A percentile compares a stretch with the other conserved stretches of the same genome.
Evolutionary conservation across 2,113 vertebrate genomes (phyloP).

Genomic region (Amphilophus citrinellus): DNA sequence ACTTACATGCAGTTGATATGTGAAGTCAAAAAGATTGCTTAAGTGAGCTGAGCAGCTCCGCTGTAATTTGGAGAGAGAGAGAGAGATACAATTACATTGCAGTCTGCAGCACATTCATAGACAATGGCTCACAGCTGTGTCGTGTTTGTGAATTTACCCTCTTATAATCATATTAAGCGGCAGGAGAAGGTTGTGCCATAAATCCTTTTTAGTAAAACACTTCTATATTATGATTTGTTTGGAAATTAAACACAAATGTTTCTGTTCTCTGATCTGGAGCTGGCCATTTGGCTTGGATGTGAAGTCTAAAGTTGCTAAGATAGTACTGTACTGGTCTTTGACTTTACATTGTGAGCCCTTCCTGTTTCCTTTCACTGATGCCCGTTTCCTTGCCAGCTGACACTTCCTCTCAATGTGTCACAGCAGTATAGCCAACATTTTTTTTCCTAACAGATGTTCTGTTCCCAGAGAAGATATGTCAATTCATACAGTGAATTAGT

Average conservation of each 20-base stretch:
- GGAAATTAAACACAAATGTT: background rate
- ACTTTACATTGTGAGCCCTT: constrained; percentile 33
- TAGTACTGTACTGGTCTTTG: background rate
- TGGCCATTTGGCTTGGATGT: background rate
- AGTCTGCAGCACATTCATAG: background rate
- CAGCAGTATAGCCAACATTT: constrained; percentile 34
- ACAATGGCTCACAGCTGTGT: constrained; percentile 8
- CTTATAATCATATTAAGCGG: background rate
- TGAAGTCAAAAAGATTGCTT: constrained; percentile 7
- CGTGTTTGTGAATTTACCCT: constrained; percentile 4
- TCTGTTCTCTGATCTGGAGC: background rate
- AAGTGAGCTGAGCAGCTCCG: constrained; percentile 31
- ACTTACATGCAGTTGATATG: constrained; percentile 23
- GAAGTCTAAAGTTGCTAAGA: background rate
- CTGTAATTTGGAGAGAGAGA: constrained; percentile 20
- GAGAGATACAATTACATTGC: constrained; percentile 1
- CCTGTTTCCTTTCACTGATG: constrained; percentile 64
- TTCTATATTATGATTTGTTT: background rate
- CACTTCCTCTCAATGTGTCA: constrained; percentile 68
- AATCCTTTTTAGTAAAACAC: background rate
- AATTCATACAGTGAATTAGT: background rate
- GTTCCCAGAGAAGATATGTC: constrained; percentile 4
- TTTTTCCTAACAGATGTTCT: constrained; percentile 43
- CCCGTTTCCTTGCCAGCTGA: constrained; percentile 70
- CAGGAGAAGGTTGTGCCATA: background rate